These are phyloP conservation scores for Hypomecis punctinalis DNA, from an alignment of 2,888 invertebrate species.

Conservation along the genomic window DNA sequence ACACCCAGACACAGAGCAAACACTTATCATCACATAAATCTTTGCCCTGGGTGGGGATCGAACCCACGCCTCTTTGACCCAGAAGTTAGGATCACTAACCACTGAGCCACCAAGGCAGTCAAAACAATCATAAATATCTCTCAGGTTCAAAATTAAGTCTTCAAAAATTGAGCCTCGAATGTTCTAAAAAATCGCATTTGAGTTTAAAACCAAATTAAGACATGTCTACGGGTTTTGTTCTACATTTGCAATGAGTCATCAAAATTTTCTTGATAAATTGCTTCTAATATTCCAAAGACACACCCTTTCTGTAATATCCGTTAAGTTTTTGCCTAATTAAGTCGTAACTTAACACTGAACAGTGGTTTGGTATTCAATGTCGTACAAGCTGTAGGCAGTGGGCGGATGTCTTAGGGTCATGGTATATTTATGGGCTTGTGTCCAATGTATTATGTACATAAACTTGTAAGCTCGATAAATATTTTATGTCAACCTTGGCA, in stretches of 20 bases:
- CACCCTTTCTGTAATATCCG: constrained; percentile 51
- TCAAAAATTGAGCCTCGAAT: too few species aligned
- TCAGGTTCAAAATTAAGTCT: too few species aligned
- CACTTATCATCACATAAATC: too few species aligned
- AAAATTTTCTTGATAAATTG: neutral
- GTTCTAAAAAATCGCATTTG: too few species aligned
- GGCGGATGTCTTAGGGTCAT: constrained; percentile 26
- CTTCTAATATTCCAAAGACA: constrained; percentile 39
- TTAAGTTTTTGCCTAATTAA: constrained; percentile 61
- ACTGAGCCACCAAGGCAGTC: too few species aligned
- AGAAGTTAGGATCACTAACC: too few species aligned
- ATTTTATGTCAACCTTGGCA: neutral
- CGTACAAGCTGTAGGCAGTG: constrained; percentile 24
- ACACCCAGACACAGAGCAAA: too few species aligned
- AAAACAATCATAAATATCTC: too few species aligned
- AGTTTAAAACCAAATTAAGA: neutral
- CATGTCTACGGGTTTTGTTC: neutral
- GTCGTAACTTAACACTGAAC: constrained; percentile 67
- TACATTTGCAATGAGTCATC: neutral
- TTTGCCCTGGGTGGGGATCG: too few species aligned
- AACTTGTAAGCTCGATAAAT: neutral
- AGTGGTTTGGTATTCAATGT: constrained; percentile 57
- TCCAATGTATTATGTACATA: neutral
- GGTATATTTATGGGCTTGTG: constrained; percentile 6
- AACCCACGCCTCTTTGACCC: too few species aligned